phyloP scores from a whole-genome alignment of 2,113 vertebrate species.

The Tonatia bakeri region DNA sequence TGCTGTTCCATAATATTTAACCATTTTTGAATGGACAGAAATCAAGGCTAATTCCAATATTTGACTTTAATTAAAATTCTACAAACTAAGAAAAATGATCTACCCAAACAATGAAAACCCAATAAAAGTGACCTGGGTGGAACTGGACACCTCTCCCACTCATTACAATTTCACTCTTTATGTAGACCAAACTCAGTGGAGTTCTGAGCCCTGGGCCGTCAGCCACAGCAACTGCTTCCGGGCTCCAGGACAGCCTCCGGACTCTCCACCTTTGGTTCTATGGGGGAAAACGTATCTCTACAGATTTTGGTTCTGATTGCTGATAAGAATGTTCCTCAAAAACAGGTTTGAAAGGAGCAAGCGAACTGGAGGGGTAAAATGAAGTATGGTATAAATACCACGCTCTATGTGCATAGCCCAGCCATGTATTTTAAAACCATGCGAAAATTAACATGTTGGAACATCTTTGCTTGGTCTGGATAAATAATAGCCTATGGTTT shows the following conservation, averaged over 20 bases:
- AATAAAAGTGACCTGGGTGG: neutral
- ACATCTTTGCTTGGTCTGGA: slow-evolving; percentile 35
- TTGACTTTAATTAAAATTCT: neutral
- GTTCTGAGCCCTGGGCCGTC: neutral
- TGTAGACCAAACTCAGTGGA: neutral
- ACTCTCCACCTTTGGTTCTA: neutral
- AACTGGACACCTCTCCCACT: neutral
- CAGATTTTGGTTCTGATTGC: neutral
- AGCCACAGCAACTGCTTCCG: neutral
- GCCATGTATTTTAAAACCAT: slow-evolving; percentile 16
- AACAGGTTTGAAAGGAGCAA: neutral
- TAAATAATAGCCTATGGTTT: slow-evolving; percentile 64
- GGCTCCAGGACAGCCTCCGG: neutral
- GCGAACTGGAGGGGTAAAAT: neutral
- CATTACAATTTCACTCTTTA: neutral
- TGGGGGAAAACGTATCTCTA: neutral
- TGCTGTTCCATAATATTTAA: neutral
- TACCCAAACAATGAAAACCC: neutral
- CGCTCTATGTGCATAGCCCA: neutral
- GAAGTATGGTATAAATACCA: neutral
- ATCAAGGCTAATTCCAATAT: neutral
- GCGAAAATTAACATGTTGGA: slow-evolving; percentile 57
- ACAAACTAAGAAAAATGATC: neutral
- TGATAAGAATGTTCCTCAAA: neutral
- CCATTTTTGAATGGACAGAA: neutral